Evolutionary conservation across 2,797 vertebrate genomes (phyloP).

Genomic region (Hemibagrus guttatus): DNA sequence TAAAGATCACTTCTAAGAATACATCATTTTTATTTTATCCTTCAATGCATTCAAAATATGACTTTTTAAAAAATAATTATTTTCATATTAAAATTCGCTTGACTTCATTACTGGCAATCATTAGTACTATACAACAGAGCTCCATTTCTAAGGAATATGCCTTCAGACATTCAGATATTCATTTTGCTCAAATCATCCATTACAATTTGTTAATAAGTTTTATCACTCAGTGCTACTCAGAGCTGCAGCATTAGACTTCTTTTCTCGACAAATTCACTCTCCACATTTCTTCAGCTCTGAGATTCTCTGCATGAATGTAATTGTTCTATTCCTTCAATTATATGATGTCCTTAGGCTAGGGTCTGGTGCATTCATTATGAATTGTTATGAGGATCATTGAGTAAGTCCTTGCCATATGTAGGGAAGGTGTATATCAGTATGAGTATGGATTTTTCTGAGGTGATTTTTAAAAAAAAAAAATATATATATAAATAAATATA

Average conservation of each 20-base stretch:
- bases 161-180: conserved; percentile 24
- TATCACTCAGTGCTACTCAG: conserved; percentile 28
- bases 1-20: background rate
- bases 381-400: conserved; percentile 3
- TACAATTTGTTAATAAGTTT: conserved; percentile 41
- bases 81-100: background rate
- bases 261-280: conserved; percentile 21
- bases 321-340: conserved; percentile 19
- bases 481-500: background rate
- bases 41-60: background rate
- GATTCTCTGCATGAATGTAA: conserved; percentile 31
- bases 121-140: background rate
- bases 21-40: background rate
- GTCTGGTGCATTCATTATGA: conserved; percentile 17
- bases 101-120: background rate
- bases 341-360: conserved; percentile 31
- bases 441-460: background rate
- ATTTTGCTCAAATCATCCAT: conserved; percentile 38
- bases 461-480: background rate
- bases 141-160: conserved; percentile 14
- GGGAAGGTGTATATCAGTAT: background rate
- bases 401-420: background rate
- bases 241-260: conserved; percentile 13
- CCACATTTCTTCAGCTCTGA: conserved; percentile 34
- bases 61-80: background rate